Base-by-base conservation (phyloP, 2,888 invertebrate genomes). In the Portevinia maculata region DNA sequence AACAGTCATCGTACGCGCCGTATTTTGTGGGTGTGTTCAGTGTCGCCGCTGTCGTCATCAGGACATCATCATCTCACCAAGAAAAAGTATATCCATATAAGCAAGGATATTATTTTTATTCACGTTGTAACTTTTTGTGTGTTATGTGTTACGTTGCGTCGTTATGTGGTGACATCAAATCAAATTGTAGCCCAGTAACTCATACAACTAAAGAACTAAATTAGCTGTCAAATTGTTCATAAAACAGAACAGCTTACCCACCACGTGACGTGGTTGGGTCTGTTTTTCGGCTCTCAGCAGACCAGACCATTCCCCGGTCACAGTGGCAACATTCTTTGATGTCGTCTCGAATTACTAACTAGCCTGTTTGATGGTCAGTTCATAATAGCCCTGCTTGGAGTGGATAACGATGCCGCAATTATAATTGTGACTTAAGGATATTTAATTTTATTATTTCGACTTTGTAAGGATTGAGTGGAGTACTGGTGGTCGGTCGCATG, bases 191-290 rank as follows among this genome's bases (percentile, higher is more conserved):
- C 67, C 57, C 71, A 78, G 53, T 65, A 64, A 73, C 55, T 60
- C 67, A 69, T 74, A 39, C 62, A 74, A 64, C 76, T 60, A 62
- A 78, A 52, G 78, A 57, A 71, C 60, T 73, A 65, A 83, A 83
- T 83, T 83, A 83, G 83, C 83, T 83, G 83, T 83, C 83, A 83
- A 71, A 83, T 67, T 78, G 78, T 78, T 78, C 78, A 83, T 83
- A 83, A 83, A 83, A 65, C 67, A 71, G 60, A 57, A 73, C 75
- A 55, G 17, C 28, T 9, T 28, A 30, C 30, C 30, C 53, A 59
- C 46, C 46, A 70, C 64, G 62, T 69, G 59, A n/a, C n/a, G n/a
- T n/a, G 21, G 8, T 41, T 17, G n/a, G 37, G 37, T 5, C 13
- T 13, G n/a, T 39, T 13, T 7, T 15, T 7, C 39, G n/a, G 1